These are phyloP conservation scores for Drosophila helvetica DNA, from an alignment of 2,888 invertebrate genomes.

Conservation along the genomic window DNA sequence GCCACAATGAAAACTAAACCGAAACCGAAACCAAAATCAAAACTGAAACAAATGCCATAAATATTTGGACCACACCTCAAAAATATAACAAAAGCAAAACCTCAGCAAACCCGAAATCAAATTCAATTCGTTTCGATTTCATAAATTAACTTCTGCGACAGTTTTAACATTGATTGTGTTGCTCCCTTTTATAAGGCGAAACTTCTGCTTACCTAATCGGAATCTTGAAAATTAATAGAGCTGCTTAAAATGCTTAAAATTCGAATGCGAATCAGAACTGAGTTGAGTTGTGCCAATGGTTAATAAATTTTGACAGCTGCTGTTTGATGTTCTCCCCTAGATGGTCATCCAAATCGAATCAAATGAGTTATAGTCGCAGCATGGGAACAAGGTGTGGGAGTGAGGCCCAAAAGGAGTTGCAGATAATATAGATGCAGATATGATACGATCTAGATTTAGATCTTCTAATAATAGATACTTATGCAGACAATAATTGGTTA, in stretches of 20 bases:
- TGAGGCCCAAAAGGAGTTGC: not conserved
- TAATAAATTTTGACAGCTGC: slow-evolving; percentile 53
- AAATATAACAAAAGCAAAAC: slow-evolving; percentile 6
- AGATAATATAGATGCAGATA: not conserved
- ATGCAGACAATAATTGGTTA: not conserved
- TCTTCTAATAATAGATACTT: too few relatives aligned
- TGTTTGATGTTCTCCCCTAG: slow-evolving; percentile 40
- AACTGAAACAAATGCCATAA: slow-evolving; percentile 19
- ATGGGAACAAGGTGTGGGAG: slow-evolving; percentile 18
- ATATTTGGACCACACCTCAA: slow-evolving; percentile 58
- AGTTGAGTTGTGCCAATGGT: slow-evolving; percentile 68
- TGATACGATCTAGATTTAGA: not conserved
- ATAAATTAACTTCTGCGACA: slow-evolving; percentile 67
- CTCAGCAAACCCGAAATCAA: slow-evolving; percentile 25
- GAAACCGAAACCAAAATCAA: not conserved
- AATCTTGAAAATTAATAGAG: slow-evolving; percentile 70
- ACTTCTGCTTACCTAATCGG: slow-evolving; percentile 56
- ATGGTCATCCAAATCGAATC: slow-evolving; percentile 3
- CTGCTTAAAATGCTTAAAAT: slow-evolving; percentile 49
- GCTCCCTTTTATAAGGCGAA: slow-evolving; percentile 49
- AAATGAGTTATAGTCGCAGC: slow-evolving; percentile 26
- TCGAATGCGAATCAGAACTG: slow-evolving; percentile 42
- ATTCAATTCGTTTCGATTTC: slow-evolving; percentile 42
- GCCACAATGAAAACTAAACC: slow-evolving; percentile 27
- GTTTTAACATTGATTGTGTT: slow-evolving; percentile 41